Evolutionary conservation across 2,113 vertebrate genomes (phyloP).

Genomic region (Corydoras maculifer): DNA sequence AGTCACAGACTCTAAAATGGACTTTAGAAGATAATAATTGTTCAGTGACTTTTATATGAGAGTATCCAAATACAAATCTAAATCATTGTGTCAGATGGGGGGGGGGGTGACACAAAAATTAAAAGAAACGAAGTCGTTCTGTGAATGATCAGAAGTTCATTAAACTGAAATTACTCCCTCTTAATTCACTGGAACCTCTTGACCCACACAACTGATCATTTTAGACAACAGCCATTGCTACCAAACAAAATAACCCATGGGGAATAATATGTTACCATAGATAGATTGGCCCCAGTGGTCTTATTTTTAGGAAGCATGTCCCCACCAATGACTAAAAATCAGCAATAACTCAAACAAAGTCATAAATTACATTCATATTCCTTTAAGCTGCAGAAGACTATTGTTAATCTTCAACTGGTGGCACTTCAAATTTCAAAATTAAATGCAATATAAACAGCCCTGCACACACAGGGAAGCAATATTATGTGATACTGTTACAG

Average conservation of each 20-base stretch:
- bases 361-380: constrained; percentile 25
- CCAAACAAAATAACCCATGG: constrained; percentile 10
- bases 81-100: too few species aligned
- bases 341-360: constrained; percentile 27
- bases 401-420: constrained; percentile 29
- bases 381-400: constrained; percentile 12
- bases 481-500: constrained; percentile 31
- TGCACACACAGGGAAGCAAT: constrained; percentile 2
- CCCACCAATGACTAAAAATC: constrained; percentile 16
- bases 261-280: constrained; percentile 21
- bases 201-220: constrained; percentile 5
- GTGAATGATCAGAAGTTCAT: not conserved
- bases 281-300: constrained; percentile 20
- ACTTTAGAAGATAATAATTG: too few species aligned
- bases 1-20: too few species aligned
- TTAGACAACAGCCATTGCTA: not conserved
- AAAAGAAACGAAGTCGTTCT: too few species aligned
- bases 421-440: constrained; percentile 23
- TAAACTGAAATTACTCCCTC: not conserved
- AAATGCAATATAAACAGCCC: constrained; percentile 19
- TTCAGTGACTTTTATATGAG: too few species aligned
- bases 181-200: constrained; percentile 6
- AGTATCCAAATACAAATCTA: too few species aligned
- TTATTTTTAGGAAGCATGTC: constrained; percentile 17
- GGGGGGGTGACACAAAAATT: too few species aligned